Conservation (phyloP, 1,140 invertebrate species). For the Heliconius hewitsoni region DNA sequence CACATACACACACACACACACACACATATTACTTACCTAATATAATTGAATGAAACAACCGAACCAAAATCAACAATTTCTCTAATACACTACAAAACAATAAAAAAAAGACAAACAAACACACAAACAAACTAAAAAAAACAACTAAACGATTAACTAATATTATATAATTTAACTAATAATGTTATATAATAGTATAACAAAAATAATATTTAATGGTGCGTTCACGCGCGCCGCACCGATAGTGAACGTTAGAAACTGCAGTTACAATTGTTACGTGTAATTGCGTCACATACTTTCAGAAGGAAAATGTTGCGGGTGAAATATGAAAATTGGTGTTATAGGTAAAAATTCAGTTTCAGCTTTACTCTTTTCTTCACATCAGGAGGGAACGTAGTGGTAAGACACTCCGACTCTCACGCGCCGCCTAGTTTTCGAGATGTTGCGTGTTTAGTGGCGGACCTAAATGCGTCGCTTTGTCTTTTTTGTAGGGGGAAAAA, state of each 20-base stretch:
- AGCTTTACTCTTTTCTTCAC: too few relatives aligned
- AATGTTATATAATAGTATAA: background rate
- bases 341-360: background rate
- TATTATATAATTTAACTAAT: background rate
- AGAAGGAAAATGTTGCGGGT: conserved; percentile 35
- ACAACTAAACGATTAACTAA: background rate
- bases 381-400: too few relatives aligned
- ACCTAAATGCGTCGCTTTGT: too few relatives aligned
- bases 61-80: background rate
- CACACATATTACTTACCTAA: background rate
- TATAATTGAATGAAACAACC: background rate
- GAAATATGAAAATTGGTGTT: conserved; percentile 3
- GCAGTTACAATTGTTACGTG: conserved; percentile 31
- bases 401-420: too few relatives aligned
- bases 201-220: background rate
- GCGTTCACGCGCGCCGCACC: background rate
- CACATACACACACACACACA: too few relatives aligned
- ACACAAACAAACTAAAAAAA: too few relatives aligned
- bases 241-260: conserved; percentile 34
- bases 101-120: background rate
- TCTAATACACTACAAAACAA: conserved; percentile 5
- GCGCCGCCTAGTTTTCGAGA: too few relatives aligned
- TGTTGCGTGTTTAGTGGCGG: too few relatives aligned
- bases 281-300: conserved; percentile 33
- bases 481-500: too few relatives aligned